These are phyloP conservation scores for Telenomus remus DNA, from an alignment of 1,140 invertebrate genomes.

Conservation along the genomic window DNA sequence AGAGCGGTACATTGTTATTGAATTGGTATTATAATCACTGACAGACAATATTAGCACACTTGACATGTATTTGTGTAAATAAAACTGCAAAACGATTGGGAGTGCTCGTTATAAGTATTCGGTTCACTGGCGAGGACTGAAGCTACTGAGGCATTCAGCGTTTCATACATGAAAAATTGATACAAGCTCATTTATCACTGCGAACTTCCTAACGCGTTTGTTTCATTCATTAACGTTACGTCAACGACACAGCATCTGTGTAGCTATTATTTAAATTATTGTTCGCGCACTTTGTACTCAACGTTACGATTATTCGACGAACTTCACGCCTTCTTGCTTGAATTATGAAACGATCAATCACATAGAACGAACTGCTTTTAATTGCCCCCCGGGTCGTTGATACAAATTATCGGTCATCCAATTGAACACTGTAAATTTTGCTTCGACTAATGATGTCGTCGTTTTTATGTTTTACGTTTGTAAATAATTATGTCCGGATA, in stretches of 20 bases:
- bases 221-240: constrained; percentile 51
- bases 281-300: constrained; percentile 3
- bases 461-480: not conserved
- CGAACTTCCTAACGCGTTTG: constrained; percentile 30
- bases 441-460: not conserved
- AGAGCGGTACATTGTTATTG: constrained; percentile 21
- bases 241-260: constrained; percentile 12
- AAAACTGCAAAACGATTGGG: constrained; percentile 44
- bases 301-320: constrained; percentile 19
- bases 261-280: constrained; percentile 27
- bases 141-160: constrained; percentile 33
- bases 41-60: constrained; percentile 55
- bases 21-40: constrained; percentile 55
- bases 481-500: not conserved
- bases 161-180: constrained; percentile 42
- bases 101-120: constrained; percentile 56
- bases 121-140: constrained; percentile 36
- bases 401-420: constrained; percentile 3
- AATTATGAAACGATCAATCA: constrained; percentile 22
- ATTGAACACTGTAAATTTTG: constrained; percentile 10
- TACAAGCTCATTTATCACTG: constrained; percentile 41
- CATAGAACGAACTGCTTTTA: constrained; percentile 27
- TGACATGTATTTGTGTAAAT: constrained; percentile 51
- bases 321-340: constrained; percentile 15
- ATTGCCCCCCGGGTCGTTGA: constrained; percentile 17